phyloP scores from a whole-genome alignment of 1,140 invertebrate genomes.

The Apocrypta bakeri region DNA sequence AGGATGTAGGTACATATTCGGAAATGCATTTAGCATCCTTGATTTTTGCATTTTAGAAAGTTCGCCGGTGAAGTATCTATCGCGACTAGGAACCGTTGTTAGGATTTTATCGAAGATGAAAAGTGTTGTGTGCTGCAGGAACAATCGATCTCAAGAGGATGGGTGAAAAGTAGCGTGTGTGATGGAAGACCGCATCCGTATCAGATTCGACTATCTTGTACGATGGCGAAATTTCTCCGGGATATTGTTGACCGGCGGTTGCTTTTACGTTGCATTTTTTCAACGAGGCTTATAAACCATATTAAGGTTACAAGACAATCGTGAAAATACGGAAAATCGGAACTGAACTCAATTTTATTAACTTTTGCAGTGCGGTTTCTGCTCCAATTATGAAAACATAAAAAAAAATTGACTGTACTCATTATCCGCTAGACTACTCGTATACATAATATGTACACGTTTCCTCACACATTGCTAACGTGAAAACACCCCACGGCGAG shows the following conservation, averaged over 20 bases:
- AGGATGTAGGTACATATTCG: background rate
- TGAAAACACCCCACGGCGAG: background rate
- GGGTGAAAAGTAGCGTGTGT: background rate
- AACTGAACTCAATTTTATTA: background rate
- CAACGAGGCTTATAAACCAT: background rate
- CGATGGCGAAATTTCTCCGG: background rate
- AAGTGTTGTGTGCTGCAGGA: background rate
- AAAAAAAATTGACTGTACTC: background rate
- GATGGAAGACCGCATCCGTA: background rate
- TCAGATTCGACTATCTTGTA: background rate
- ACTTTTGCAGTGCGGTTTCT: background rate
- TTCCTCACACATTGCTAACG: background rate
- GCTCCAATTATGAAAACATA: background rate
- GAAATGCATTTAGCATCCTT: slow-evolving; percentile 4
- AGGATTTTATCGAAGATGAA: slow-evolving; percentile 10
- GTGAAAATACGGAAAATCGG: background rate
- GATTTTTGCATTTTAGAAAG: slow-evolving; percentile 47
- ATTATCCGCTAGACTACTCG: background rate
- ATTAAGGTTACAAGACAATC: too few species aligned
- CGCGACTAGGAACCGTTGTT: background rate
- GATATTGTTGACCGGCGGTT: background rate
- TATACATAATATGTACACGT: too few species aligned
- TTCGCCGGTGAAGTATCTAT: background rate
- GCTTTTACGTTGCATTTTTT: background rate
- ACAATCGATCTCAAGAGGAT: background rate